Conservation (phyloP, 2,888 invertebrate species). For the Chamaedrilus cognettii region DNA sequence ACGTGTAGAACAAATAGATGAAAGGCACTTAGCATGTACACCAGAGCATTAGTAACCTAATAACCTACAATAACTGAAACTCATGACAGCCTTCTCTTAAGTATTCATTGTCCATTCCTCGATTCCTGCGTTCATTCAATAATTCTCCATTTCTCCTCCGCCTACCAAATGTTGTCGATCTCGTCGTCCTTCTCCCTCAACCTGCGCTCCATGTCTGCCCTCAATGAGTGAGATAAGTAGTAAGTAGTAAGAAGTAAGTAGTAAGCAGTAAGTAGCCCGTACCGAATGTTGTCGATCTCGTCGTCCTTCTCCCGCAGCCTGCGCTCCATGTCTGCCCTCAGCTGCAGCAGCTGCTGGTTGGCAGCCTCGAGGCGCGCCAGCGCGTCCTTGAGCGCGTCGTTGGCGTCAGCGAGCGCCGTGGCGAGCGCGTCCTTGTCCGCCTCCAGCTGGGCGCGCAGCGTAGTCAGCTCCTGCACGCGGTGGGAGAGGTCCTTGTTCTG, state of each 20-base stretch:
- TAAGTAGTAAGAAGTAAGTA: too few relatives aligned
- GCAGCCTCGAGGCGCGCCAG: constrained; percentile 89
- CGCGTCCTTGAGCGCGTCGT: constrained; percentile 91
- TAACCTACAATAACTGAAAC: too few relatives aligned
- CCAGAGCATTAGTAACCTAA: too few relatives aligned
- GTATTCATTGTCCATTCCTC: too few relatives aligned
- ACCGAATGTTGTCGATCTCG: constrained; percentile 97
- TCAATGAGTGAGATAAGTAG: too few relatives aligned
- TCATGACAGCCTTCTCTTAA: too few relatives aligned
- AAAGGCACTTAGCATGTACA: too few relatives aligned
- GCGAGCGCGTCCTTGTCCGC: constrained; percentile 99
- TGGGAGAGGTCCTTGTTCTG: constrained; percentile 97
- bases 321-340: constrained; percentile 96
- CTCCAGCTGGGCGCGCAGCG: constrained; percentile 91
- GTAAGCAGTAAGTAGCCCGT: not conserved
- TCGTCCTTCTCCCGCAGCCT: constrained; percentile 98
- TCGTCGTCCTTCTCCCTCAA: constrained; percentile 98
- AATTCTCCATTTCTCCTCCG: too few relatives aligned
- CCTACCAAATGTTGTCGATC: constrained; percentile 96
- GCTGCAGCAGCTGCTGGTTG: constrained; percentile 77
- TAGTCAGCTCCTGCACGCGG: constrained; percentile 87
- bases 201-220: constrained; percentile 96
- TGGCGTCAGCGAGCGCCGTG: constrained; percentile 97
- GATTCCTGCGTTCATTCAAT: too few relatives aligned
- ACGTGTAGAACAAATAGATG: too few relatives aligned